A percentile compares a stretch with the other conserved stretches of the same genome.
Conservation (phyloP, 2,888 invertebrate genomes). For the Dasysyrphus albostriatus region DNA sequence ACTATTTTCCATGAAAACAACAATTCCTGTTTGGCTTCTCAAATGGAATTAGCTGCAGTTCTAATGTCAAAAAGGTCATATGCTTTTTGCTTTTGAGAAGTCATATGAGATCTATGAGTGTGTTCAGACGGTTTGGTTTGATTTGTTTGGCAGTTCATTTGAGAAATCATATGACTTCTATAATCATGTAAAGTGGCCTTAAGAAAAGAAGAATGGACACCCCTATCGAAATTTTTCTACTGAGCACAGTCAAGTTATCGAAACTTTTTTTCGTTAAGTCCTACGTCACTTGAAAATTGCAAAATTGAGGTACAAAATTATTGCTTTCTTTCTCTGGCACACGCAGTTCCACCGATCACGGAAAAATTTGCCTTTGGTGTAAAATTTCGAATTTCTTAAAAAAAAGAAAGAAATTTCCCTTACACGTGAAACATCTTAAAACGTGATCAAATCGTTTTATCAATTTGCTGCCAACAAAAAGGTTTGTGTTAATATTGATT, state of each 20-base stretch:
- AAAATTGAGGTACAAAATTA: slow-evolving; percentile 41
- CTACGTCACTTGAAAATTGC: slow-evolving; percentile 67
- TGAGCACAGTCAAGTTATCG: slow-evolving; percentile 2
- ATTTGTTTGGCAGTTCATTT: too few species aligned
- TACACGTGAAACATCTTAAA: slow-evolving; percentile 57
- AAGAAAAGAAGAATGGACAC: neutral
- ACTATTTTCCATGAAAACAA: too few species aligned
- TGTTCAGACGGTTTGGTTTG: too few species aligned
- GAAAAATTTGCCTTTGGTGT: slow-evolving; percentile 71
- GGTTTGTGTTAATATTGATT: slow-evolving; percentile 51
- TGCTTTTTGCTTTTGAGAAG: too few species aligned
- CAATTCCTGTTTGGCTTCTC: too few species aligned
- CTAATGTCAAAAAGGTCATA: too few species aligned
- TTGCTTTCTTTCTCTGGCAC: slow-evolving; percentile 68
- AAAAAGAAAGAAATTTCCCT: slow-evolving; percentile 51
- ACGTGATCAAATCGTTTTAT: slow-evolving; percentile 42
- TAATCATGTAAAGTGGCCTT: too few species aligned
- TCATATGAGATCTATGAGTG: too few species aligned
- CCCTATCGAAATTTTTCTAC: neutral
- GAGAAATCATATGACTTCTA: too few species aligned
- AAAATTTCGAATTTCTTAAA: slow-evolving; percentile 57
- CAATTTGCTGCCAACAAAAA: slow-evolving; percentile 52
- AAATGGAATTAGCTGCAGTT: too few species aligned
- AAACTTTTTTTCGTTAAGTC: slow-evolving; percentile 12
- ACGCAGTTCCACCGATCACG: slow-evolving; percentile 63